Evolutionary conservation across 2,113 vertebrate species (phyloP).

Genomic region (Petaurus breviceps): DNA sequence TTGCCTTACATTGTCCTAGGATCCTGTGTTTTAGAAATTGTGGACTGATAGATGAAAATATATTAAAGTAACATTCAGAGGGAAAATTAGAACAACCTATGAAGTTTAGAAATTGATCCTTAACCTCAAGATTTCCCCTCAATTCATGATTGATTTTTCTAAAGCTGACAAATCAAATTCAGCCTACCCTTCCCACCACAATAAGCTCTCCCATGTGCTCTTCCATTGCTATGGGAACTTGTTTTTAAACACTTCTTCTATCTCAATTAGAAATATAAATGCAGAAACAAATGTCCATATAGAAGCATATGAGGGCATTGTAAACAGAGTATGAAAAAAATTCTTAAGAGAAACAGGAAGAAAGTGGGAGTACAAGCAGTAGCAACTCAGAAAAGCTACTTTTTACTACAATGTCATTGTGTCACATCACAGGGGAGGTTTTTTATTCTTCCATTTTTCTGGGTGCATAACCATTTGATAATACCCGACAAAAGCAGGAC

Average conservation of each 20-base stretch:
- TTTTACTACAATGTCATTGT: background rate
- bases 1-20: background rate
- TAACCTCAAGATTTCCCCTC: background rate
- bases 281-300: background rate
- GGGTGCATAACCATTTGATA: slow-evolving; percentile 60
- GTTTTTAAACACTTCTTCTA: background rate
- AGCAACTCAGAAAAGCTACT: background rate
- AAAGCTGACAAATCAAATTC: background rate
- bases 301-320: background rate
- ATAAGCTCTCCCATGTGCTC: background rate
- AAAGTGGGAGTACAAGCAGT: background rate
- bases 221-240: background rate
- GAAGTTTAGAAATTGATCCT: background rate
- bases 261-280: background rate
- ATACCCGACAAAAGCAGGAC: slow-evolving; percentile 66
- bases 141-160: slow-evolving; percentile 19
- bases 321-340: background rate
- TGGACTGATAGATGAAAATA: background rate
- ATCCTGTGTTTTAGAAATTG: background rate
- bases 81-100: background rate
- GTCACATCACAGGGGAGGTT: background rate
- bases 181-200: background rate
- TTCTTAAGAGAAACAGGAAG: background rate
- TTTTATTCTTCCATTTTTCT: slow-evolving; percentile 12
- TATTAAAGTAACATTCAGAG: background rate